phyloP scores from a whole-genome alignment of 2,888 invertebrate species.

The Tridacna gigas region DNA sequence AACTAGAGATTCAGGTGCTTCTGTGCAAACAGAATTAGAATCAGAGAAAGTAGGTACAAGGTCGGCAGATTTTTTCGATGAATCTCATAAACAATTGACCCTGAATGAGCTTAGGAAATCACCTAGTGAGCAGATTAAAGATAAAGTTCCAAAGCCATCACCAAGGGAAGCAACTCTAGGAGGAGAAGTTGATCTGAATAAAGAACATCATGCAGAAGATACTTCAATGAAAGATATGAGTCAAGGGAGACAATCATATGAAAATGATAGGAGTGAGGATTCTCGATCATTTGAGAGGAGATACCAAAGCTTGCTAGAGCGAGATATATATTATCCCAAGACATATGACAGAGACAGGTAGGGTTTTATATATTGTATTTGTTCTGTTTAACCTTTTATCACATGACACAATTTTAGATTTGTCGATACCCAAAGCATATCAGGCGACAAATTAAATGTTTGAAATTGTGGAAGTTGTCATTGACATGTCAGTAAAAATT shows the following conservation, averaged over 20 bases:
- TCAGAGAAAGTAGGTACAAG: neutral
- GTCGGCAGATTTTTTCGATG: neutral
- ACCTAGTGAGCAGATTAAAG: neutral
- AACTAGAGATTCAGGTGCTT: slow-evolving; percentile 21
- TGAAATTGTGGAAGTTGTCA: too few species aligned
- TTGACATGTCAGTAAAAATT: too few species aligned
- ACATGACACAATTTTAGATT: too few species aligned
- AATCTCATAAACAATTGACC: slow-evolving; percentile 24
- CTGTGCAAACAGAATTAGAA: neutral
- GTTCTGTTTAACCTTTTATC: too few species aligned
- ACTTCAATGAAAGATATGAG: neutral
- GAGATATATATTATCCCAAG: slow-evolving; percentile 5
- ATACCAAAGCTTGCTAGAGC: slow-evolving; percentile 8
- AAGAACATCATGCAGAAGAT: too few species aligned
- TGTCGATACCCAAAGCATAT: too few species aligned
- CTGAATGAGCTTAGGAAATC: slow-evolving; percentile 26
- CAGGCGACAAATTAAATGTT: too few species aligned
- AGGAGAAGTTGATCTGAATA: neutral
- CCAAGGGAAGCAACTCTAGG: slow-evolving; percentile 29
- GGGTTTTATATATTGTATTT: too few species aligned
- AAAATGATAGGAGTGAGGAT: neutral
- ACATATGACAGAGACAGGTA: slow-evolving; percentile 22
- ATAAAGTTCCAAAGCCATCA: neutral
- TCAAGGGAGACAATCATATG: slow-evolving; percentile 16
- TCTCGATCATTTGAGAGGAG: slow-evolving; percentile 10